Percentiles rank a stretch among this genome's conserved stretches.
These are phyloP conservation scores for Triplophysa bombifrons DNA, from an alignment of 2,797 vertebrate genomes.

Conservation along the genomic window DNA sequence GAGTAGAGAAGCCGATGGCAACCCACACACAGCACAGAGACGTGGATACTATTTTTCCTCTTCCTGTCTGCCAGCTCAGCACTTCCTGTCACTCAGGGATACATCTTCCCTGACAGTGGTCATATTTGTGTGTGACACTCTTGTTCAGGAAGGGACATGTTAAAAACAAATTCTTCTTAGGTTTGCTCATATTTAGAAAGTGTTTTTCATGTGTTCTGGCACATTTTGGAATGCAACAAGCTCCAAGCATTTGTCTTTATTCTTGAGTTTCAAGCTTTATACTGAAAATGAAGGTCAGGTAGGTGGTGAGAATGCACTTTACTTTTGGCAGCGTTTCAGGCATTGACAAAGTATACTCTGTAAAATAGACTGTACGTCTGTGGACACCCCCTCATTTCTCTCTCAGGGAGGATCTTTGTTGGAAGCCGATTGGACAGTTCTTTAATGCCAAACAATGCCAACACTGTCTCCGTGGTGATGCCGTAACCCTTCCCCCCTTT, in stretches of 20 bases:
- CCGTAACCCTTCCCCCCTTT: constrained; percentile 44
- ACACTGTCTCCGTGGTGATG: constrained; percentile 61
- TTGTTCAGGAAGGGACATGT: background rate
- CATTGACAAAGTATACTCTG: constrained; percentile 27
- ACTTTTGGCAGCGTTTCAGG: constrained; percentile 30
- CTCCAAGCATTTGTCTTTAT: background rate
- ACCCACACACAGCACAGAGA: constrained; percentile 22
- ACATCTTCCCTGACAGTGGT: constrained; percentile 56
- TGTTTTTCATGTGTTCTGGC: background rate
- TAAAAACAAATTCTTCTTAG: background rate
- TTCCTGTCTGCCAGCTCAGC: constrained; percentile 61
- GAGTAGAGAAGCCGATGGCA: constrained; percentile 10
- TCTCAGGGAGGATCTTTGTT: constrained; percentile 21
- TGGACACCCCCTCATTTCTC: constrained; percentile 7
- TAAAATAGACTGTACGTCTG: constrained; percentile 29
- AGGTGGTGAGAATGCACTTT: constrained; percentile 29
- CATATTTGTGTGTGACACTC: constrained; percentile 58
- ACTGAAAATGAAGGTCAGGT: constrained; percentile 5
- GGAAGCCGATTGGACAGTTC: constrained; percentile 50
- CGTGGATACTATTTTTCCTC: constrained; percentile 17
- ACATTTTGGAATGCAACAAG: background rate
- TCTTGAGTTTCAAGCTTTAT: background rate
- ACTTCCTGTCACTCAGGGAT: constrained; percentile 47
- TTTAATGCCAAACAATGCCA: constrained; percentile 60
- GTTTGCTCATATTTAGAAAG: background rate